A percentile compares a stretch with the other conserved stretches of the same genome.
Conservation (phyloP, 2,888 invertebrate genomes). For the Atrina japonica region DNA sequence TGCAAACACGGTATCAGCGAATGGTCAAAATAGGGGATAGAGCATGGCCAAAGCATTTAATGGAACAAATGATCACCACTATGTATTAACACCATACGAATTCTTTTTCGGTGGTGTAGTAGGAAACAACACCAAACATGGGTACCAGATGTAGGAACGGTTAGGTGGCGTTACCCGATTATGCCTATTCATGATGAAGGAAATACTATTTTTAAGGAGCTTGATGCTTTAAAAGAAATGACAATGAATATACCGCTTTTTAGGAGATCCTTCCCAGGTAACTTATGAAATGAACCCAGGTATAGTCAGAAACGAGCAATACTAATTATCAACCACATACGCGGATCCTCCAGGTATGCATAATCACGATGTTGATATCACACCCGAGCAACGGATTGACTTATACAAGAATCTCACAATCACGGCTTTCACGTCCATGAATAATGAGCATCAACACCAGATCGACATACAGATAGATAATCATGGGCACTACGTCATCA, state of each 20-base stretch:
- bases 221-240: constrained; percentile 62
- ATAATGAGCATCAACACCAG: constrained; percentile 58
- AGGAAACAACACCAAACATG: constrained; percentile 43
- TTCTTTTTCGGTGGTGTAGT: constrained; percentile 48
- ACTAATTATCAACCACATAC: constrained; percentile 44
- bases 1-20: neutral
- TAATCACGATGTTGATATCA: constrained; percentile 53
- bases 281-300: neutral
- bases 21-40: constrained; percentile 27
- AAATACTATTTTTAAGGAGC: constrained; percentile 61
- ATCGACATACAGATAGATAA: constrained; percentile 45
- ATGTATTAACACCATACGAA: constrained; percentile 53
- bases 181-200: constrained; percentile 69
- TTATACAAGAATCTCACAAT: constrained; percentile 38
- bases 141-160: constrained; percentile 64
- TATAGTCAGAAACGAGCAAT: constrained; percentile 43
- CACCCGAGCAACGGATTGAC: constrained; percentile 43
- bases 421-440: constrained; percentile 48
- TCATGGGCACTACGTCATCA: constrained; percentile 9
- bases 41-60: constrained; percentile 49
- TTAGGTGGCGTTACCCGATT: constrained; percentile 69
- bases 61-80: constrained; percentile 48
- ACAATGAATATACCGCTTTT: constrained; percentile 2
- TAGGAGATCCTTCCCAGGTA: constrained; percentile 1
- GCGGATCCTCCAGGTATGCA: constrained; percentile 53